Evolutionary conservation across 2,888 invertebrate genomes (phyloP), one percentile per base, ranked within the genome.

Genomic region (Drosophila engyochracea): DNA sequence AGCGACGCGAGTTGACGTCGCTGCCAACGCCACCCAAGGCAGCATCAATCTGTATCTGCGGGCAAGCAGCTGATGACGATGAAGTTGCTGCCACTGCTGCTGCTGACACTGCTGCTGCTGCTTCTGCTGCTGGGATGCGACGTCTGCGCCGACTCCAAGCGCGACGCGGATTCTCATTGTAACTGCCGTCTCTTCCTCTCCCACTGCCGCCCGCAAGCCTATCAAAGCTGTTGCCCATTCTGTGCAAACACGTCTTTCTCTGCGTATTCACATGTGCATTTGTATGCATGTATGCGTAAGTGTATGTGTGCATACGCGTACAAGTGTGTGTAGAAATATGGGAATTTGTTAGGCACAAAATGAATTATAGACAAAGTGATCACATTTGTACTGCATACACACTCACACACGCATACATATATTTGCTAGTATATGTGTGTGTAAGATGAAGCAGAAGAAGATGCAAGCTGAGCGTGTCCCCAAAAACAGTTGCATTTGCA

Each of bases 211-310:
- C 70, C 28, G 64, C 66, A 49, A 92, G 82, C 74, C 89, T 92
- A 52, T 93, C 92, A 69, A 92, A 90, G 71, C 91, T 92, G 72
- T 93, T 93, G 62, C 93, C 93, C 93, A 93, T 93, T 65, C 57
- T 33, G 9, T 16, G 25, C 25, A 47, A 16, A 47, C 47, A 47
- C 16, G 47, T 9, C 9, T 47, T 25, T 47, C 9, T 47, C 25
- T 47, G 16, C 47, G 47, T 47, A 47, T 47, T 47, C 47, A 16
- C 16, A 47, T 25, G 9, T 25, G 25, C 28, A 16, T 47, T n/a
- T 72, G 62, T 37, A 31, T 25, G 7, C 51, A 14, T 10, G 16
- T 14, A 41, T 25, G 35, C 12, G 41, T 60, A 10, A 39, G 22
- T 14, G 59, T 59, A 37, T 16, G 51, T 10, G 53, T 47, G 44